A percentile compares a stretch with the other conserved stretches of the same genome.
phyloP scores from a whole-genome alignment of 2,888 invertebrate genomes.

The Zonitis immaculata region DNA sequence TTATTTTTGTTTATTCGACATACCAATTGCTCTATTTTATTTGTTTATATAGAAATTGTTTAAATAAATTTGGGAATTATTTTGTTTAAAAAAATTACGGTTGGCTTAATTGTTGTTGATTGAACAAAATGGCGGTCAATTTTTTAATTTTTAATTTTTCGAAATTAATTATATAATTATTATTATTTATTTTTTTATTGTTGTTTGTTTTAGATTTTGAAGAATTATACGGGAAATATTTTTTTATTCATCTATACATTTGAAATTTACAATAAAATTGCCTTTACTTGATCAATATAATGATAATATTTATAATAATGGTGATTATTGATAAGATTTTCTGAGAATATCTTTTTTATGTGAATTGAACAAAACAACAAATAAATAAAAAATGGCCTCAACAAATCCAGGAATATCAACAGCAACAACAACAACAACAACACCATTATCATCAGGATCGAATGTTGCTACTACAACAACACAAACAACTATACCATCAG shows the following conservation, averaged over 20 bases:
- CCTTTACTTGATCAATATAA: not conserved
- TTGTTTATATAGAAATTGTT: not conserved
- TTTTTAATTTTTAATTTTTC: constrained; percentile 5
- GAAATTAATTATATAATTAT: constrained; percentile 2
- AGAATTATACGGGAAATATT: constrained; percentile 11
- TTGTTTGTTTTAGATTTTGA: constrained; percentile 18
- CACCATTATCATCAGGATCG: too few species aligned
- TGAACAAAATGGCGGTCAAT: constrained; percentile 12
- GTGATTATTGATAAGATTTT: too few species aligned
- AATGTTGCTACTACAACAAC: too few species aligned
- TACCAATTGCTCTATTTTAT: too few species aligned
- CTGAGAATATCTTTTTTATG: too few species aligned
- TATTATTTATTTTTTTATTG: too few species aligned
- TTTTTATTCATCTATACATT: not conserved
- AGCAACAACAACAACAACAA: not conserved
- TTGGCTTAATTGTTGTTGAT: constrained; percentile 3
- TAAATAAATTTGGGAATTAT: not conserved
- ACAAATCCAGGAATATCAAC: constrained; percentile 19
- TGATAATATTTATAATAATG: too few species aligned
- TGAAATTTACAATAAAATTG: not conserved
- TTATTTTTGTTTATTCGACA: not conserved
- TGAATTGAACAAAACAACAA: too few species aligned
- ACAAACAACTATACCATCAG: constrained; percentile 25
- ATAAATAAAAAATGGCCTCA: not conserved
- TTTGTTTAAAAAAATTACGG: constrained; percentile 4